phyloP scores from a whole-genome alignment of 64 coral and sea anemone species.

The Actinia equina region DNA sequence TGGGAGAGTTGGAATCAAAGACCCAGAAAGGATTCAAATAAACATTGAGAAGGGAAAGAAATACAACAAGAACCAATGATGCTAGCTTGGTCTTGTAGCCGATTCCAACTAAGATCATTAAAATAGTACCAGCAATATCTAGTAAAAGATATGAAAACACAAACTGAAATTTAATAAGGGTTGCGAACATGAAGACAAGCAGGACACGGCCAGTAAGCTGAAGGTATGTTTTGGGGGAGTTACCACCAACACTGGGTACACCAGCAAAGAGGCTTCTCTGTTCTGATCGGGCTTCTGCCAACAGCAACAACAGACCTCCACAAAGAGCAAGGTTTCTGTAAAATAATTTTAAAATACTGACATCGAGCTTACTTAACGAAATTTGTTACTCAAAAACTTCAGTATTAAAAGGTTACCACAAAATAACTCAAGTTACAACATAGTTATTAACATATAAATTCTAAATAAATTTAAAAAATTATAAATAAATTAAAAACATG shows the following conservation, averaged over 20 bases:
- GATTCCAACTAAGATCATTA: conserved; percentile 92
- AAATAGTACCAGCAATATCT: conserved; percentile 74
- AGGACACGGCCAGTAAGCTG: conserved; percentile 93
- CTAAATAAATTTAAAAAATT: too few species aligned
- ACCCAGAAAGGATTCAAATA: conserved; percentile 98
- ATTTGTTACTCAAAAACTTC: too few species aligned
- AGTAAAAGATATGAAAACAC: conserved; percentile 76
- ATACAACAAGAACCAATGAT: conserved; percentile 78
- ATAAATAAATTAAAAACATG: too few species aligned
- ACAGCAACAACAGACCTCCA: conserved; percentile 77
- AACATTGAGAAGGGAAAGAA: conserved; percentile 76
- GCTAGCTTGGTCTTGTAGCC: conserved; percentile 98
- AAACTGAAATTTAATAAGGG: conserved; percentile 87
- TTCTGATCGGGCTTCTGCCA: conserved; percentile 91
- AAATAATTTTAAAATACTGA: neutral
- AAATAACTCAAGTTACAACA: too few species aligned
- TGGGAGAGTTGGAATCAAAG: conserved; percentile 78
- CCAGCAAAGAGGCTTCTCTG: conserved; percentile 98
- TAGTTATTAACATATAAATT: too few species aligned
- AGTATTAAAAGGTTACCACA: too few species aligned
- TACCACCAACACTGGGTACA: conserved; percentile 83
- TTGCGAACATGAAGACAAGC: conserved; percentile 90
- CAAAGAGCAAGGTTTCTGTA: conserved; percentile 93
- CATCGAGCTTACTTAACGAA: neutral
- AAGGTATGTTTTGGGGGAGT: conserved; percentile 94